Conservation (phyloP, 2,113 vertebrate species). For the Xiphophorus couchianus region DNA sequence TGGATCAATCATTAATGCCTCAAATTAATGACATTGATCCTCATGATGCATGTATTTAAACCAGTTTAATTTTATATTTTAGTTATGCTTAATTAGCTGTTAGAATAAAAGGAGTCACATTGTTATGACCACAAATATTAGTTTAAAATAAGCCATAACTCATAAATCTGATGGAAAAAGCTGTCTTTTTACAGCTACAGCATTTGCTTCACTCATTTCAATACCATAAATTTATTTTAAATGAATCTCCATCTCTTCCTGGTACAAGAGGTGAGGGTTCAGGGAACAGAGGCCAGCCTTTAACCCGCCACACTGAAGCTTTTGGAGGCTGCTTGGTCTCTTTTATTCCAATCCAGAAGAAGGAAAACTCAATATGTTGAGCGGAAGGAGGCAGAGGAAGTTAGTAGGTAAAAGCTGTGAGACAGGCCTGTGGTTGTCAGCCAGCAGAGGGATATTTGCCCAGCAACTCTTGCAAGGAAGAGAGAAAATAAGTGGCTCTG, state of each 20-base stretch:
- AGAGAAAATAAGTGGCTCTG: slow-evolving; percentile 35
- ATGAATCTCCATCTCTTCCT: slow-evolving; percentile 13
- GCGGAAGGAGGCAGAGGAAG: slow-evolving; percentile 27
- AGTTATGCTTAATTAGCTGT: too few species aligned
- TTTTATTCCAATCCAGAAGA: slow-evolving; percentile 46
- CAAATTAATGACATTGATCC: too few species aligned
- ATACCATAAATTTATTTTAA: slow-evolving; percentile 6
- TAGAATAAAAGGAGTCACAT: too few species aligned
- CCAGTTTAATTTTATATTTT: too few species aligned
- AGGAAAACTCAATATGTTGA: slow-evolving; percentile 60
- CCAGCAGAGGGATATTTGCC: slow-evolving; percentile 26
- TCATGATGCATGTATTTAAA: too few species aligned
- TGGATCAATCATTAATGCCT: too few species aligned
- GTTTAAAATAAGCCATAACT: too few species aligned
- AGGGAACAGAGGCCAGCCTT: slow-evolving; percentile 49
- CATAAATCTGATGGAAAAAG: too few species aligned
- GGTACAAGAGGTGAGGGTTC: slow-evolving; percentile 6
- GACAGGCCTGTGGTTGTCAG: slow-evolving; percentile 65
- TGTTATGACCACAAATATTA: too few species aligned
- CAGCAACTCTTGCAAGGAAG: slow-evolving; percentile 40
- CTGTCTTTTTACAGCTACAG: too few species aligned
- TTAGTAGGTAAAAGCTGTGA: slow-evolving; percentile 14
- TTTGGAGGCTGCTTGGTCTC: slow-evolving; percentile 45
- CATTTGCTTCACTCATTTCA: too few species aligned
- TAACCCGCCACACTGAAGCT: slow-evolving; percentile 40